These are phyloP conservation scores for Trichonephila inaurata DNA, from an alignment of 1,140 invertebrate species.

Conservation along the genomic window DNA sequence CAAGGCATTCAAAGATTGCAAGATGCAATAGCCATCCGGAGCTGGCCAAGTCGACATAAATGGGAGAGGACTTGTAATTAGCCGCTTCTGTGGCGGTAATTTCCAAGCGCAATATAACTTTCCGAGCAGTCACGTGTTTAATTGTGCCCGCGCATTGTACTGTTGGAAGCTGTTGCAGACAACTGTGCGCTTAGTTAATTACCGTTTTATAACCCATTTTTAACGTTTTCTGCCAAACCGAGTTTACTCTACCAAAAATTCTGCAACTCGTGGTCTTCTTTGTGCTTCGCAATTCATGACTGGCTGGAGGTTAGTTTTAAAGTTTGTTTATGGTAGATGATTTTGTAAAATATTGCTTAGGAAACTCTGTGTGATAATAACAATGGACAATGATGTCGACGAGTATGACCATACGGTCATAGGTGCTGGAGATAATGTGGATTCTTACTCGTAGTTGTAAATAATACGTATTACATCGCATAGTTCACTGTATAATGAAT, in stretches of 20 bases:
- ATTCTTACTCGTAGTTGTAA: no score
- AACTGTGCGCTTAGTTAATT: slow-evolving; percentile 32
- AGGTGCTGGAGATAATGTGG: no score
- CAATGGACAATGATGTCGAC: no score
- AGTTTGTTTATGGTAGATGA: no score
- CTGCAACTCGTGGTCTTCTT: not conserved
- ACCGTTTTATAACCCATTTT: slow-evolving; percentile 35
- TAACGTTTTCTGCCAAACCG: not conserved
- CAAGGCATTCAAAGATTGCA: slow-evolving; percentile 55
- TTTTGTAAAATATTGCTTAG: no score
- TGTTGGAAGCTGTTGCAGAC: not conserved
- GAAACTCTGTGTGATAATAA: no score
- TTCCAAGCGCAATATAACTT: slow-evolving; percentile 54
- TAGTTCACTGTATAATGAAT: no score
- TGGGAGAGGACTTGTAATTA: slow-evolving; percentile 52
- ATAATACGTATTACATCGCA: no score
- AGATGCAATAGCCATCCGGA: slow-evolving; percentile 23
- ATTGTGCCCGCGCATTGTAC: not conserved
- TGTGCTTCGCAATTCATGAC: not conserved
- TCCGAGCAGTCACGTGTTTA: slow-evolving; percentile 49
- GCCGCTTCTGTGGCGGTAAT: slow-evolving; percentile 42
- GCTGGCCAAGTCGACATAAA: not conserved
- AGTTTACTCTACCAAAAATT: slow-evolving; percentile 19
- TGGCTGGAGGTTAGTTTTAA: not conserved
- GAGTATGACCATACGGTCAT: no score